These are phyloP conservation scores for Callyntrura guangdongensis DNA, from an alignment of 2,888 invertebrate genomes.

Conservation along the genomic window DNA sequence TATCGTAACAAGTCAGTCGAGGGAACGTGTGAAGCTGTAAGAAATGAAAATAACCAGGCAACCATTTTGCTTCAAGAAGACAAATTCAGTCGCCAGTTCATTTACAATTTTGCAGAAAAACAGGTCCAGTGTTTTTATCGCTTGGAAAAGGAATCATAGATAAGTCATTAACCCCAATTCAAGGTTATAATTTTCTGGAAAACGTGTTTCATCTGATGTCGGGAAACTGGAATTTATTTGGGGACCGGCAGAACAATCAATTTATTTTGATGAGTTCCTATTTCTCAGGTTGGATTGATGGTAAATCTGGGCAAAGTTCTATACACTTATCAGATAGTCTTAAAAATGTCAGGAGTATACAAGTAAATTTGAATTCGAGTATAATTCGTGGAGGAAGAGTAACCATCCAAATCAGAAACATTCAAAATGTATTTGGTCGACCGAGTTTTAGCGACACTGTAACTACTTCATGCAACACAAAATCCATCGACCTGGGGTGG, in stretches of 20 bases:
- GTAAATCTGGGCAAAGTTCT: background rate
- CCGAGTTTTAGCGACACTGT: background rate
- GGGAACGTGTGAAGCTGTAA: background rate
- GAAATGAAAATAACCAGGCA: background rate
- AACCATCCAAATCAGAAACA: background rate
- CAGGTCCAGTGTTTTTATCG: background rate
- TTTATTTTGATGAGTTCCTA: background rate
- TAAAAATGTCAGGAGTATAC: background rate
- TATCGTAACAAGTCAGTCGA: no score
- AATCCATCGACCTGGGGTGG: background rate
- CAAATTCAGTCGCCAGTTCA: background rate
- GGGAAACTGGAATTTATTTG: conserved; percentile 18
- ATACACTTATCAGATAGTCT: background rate
- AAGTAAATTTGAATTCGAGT: background rate
- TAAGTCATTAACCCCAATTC: background rate
- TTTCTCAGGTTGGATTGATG: background rate
- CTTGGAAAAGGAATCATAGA: background rate
- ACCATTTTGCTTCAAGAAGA: background rate
- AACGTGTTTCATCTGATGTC: conserved; percentile 12
- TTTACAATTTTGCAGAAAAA: background rate
- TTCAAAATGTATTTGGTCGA: background rate
- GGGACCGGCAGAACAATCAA: background rate
- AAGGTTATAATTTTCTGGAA: conserved; percentile 3
- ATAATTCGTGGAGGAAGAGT: background rate
- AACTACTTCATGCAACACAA: background rate